Evolutionary conservation across 2,888 invertebrate species (phyloP), one percentile per base, ranked within the genome.

Genomic region (Hybos culiciformis): DNA sequence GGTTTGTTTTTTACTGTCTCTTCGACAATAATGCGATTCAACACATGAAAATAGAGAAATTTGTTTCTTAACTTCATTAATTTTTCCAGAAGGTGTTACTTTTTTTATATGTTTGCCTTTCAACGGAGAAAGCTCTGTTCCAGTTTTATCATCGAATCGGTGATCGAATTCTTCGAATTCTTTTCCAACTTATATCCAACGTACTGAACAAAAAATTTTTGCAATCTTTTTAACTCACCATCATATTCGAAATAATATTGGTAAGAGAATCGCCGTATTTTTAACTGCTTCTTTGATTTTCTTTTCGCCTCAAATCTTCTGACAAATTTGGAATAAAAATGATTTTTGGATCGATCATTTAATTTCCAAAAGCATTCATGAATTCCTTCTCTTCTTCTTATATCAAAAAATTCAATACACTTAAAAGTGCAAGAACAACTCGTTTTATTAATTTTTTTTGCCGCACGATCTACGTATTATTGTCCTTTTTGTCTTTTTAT

Each of bases 41-140:
- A 50, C 42, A 33, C 39, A 43, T 21, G 46, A 42, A 47, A 50
- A 49, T 36, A 45, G 39, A 29, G 40, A 34, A 23, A 51, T 49
- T 38, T 51, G 49, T 21, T 46, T 17, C 26, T 37, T 20, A 23
- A 49, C 41, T 41, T 36, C 41, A 14, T 50, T 37, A 31, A 40
- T 41, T 38, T 42, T 38, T 23, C 44, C 32, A 11, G 44, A 45
- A 36, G 42, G 33, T 36, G 32, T 44, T 42, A 45, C 45, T 39
- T 37, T 43, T 39, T 45, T 36, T 9, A 41, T 32, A 29, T 45
- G 23, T 41, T 42, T 45, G 34, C 29, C 45, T 29, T 41, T 42
- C 31, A 14, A 34, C 12, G 36, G 39, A 34, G 23, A 23, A 38
- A 18, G 23, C 18, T 41, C 38, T 42, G 42, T 36, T 31, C 42